Evolutionary conservation across 2,888 invertebrate species (phyloP).

Genomic region (Meiosimyza platycephala): DNA sequence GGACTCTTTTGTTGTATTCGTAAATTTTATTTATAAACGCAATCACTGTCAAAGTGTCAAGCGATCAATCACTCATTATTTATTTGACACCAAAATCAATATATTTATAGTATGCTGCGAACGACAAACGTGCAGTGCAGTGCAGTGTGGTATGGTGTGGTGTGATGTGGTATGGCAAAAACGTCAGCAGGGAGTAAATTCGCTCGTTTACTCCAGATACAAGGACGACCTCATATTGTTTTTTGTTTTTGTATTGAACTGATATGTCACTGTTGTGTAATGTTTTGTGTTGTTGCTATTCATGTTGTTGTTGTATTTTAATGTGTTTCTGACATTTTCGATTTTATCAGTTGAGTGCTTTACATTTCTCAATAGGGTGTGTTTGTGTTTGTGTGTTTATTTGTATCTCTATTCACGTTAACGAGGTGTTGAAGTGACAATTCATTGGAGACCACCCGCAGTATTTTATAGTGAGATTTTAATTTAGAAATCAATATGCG

Average conservation of each 20-base stretch:
- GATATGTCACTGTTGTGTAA: not conserved
- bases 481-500: slow-evolving; percentile 13
- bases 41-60: slow-evolving; percentile 56
- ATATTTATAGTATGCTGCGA: slow-evolving; percentile 17
- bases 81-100: slow-evolving; percentile 48
- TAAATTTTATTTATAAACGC: slow-evolving; percentile 55
- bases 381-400: not conserved
- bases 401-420: not conserved
- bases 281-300: not conserved
- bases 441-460: not conserved
- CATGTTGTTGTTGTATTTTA: not conserved
- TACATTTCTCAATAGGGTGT: not conserved
- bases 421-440: slow-evolving; percentile 25
- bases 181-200: not conserved
- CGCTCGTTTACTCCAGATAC: not conserved
- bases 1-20: no score
- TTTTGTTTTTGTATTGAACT: no score
- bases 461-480: slow-evolving; percentile 2
- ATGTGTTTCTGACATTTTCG: not conserved
- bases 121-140: not conserved
- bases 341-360: not conserved
- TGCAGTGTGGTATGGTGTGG: not conserved
- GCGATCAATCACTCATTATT: slow-evolving; percentile 57
- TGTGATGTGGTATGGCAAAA: not conserved
- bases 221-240: not conserved